These are phyloP conservation scores for Limnephilus marmoratus DNA, from an alignment of 2,888 invertebrate genomes.

Conservation along the genomic window DNA sequence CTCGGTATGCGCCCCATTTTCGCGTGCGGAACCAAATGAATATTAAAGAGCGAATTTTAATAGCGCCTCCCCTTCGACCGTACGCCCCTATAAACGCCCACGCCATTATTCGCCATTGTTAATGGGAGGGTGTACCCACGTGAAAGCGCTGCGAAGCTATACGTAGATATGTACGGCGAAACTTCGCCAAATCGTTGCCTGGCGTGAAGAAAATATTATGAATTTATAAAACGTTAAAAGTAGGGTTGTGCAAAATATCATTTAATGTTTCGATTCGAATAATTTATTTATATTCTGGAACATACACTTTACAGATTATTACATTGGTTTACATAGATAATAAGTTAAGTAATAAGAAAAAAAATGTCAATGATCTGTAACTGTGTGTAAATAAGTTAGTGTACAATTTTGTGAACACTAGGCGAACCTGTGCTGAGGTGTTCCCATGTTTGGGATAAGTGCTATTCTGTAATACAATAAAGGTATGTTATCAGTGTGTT, in stretches of 20 bases:
- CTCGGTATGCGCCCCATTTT: not conserved
- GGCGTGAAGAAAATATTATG: not conserved
- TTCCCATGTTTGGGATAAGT: too few species aligned
- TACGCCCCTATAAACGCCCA: not conserved
- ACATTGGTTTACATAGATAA: too few species aligned
- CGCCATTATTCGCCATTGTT: not conserved
- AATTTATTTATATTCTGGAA: too few species aligned
- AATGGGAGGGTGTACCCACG: not conserved
- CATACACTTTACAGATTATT: too few species aligned
- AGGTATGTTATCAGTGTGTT: too few species aligned
- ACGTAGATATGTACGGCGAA: not conserved
- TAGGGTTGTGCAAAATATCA: not conserved
- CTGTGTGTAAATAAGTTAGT: too few species aligned
- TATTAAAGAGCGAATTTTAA: conserved; percentile 25
- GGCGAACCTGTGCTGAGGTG: too few species aligned
- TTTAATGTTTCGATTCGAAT: too few species aligned
- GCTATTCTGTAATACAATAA: too few species aligned
- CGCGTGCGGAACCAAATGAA: conserved; percentile 2
- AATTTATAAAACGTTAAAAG: not conserved
- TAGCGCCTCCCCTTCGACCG: conserved; percentile 6
- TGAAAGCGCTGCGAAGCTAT: not conserved
- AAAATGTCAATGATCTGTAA: too few species aligned
- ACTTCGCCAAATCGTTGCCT: not conserved
- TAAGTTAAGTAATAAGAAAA: too few species aligned
- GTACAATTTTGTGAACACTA: too few species aligned